Evolutionary conservation across 2,113 vertebrate genomes (phyloP), one percentile per base, ranked within the genome.

Genomic region (Rhinolophus ferrumequinum): DNA sequence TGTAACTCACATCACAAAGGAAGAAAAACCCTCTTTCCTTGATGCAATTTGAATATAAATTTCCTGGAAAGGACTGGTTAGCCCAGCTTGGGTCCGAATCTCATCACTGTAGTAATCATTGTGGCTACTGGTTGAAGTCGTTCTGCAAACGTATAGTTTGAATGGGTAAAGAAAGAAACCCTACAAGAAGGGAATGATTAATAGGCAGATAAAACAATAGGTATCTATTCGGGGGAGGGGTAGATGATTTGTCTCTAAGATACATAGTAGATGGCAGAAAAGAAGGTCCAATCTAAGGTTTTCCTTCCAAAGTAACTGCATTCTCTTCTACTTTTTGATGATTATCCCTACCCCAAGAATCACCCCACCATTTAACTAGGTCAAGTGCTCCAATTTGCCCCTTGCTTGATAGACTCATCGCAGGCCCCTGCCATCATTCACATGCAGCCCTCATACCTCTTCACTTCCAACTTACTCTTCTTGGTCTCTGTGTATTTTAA

Each of bases 381-480:
- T 22, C 47, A 38, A 9, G 47, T 30, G 41, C 24, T 76, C 6
- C 28, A 52, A 19, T 22, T 47, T 69, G 8, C 41, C 4, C 26
- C 75, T 66, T 4, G 2, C n/a, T 33, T 10, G 19, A 21, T 72
- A 87, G 0, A 8, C n/a, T 38, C 28, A 35, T 6, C 6, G 7
- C 2, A 24, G 4, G 0, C 8, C 7, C 54, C 13, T 22, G 3
- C 1, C 5, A 35, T 56, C n/a, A 13, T 35, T 66, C 14, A 35
- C 26, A 70, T 4, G 24, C 11, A 16, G 13, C 5, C 75, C 21
- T 56, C 7, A 26, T 0, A 8, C 19, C 9, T 38, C 47, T 30
- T 19, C 26, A 35, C 1, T 10, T 41, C 5, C 16, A 80, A 3
- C 24, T 64, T 70, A 19, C 5, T 66, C 33, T 83, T 83, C 47